Base-by-base conservation (phyloP, 1,140 invertebrate species). In the Cephus cinctus region DNA sequence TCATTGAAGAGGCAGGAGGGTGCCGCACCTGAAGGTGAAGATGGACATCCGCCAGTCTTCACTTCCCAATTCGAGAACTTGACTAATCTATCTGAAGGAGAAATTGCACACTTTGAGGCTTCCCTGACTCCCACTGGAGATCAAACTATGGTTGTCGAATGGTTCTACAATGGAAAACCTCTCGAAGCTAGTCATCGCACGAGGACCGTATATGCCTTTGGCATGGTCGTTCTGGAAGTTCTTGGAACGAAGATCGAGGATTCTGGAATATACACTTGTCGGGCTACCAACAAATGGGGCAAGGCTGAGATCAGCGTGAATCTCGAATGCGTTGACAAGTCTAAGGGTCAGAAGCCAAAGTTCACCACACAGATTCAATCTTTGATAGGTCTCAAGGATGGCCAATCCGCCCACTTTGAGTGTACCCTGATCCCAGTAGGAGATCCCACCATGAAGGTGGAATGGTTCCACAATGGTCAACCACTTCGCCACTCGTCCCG, bases 101-200 rank as follows among this genome's bases (percentile, higher is more conserved):
- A 95, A 75, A 88, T 94, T 57, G 92, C 92, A 60, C 92, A 95
- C 65, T 96, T 96, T 68, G 94, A 98, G 76, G 94, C 92, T 11
- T 92, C 90, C 27, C 79, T 98, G 0, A 88, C 92, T 32, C 95
- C 95, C 8, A 87, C 93, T 40, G 94, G 94, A 16, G 95, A 98
- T 71, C 92, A 97, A 66, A 92, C 87, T 19, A 98, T 98, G 94
- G 84, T 88, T 19, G 92, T 98, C 19, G 94, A 98, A 80, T 99
- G 96, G 96, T 96, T 96, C 80, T 96, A 91, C 62, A 95, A 99
- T 71, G 90, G 88, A 23, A 87, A 96, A 70, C 65, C 84, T 0
- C 80, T 97, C 36, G 89, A 92, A 75, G 91, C 92, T 16, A 92
- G 90, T 74, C 89, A 93, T 70, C 84, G 94, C 23, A 89, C 89